These are phyloP conservation scores for Sandelia bainsii DNA, from an alignment of 2,797 vertebrate species.

Conservation along the genomic window DNA sequence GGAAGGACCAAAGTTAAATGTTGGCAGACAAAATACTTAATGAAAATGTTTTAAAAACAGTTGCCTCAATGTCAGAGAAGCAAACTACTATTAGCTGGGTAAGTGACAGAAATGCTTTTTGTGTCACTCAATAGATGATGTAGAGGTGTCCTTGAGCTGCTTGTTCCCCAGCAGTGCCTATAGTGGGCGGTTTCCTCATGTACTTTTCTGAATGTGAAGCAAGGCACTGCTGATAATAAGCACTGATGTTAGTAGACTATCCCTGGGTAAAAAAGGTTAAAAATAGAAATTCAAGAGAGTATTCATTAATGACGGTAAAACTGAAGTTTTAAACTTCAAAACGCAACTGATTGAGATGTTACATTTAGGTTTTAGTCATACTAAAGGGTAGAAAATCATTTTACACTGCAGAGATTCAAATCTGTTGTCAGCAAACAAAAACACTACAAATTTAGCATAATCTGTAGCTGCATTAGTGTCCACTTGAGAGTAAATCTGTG, in stretches of 20 bases:
- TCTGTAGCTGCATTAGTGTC: too few relatives aligned
- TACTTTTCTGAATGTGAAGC: slow-evolving; percentile 55
- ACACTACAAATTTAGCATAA: too few relatives aligned
- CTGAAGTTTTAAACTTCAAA: not conserved
- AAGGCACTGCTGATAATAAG: slow-evolving; percentile 55
- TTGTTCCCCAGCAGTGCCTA: slow-evolving; percentile 37
- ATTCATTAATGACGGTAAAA: not conserved
- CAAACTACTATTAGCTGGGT: slow-evolving; percentile 30
- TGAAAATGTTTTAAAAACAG: slow-evolving; percentile 25
- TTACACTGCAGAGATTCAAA: too few relatives aligned
- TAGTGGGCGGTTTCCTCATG: slow-evolving; percentile 52
- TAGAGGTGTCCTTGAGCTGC: slow-evolving; percentile 51
- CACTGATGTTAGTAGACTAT: slow-evolving; percentile 25
- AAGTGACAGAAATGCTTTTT: slow-evolving; percentile 46
- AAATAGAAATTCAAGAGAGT: slow-evolving; percentile 3
- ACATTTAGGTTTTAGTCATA: slow-evolving; percentile 1
- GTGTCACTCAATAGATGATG: slow-evolving; percentile 52
- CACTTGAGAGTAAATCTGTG: too few relatives aligned
- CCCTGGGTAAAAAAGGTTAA: slow-evolving; percentile 6
- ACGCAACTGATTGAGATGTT: not conserved
- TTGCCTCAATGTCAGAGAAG: slow-evolving; percentile 17
- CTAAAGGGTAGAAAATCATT: too few relatives aligned
- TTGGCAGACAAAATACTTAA: slow-evolving; percentile 23
- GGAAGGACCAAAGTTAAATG: slow-evolving; percentile 36
- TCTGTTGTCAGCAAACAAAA: too few relatives aligned